These are phyloP conservation scores for Psilopsiagon aymara DNA, from an alignment of 2,113 vertebrate genomes.

Conservation along the genomic window DNA sequence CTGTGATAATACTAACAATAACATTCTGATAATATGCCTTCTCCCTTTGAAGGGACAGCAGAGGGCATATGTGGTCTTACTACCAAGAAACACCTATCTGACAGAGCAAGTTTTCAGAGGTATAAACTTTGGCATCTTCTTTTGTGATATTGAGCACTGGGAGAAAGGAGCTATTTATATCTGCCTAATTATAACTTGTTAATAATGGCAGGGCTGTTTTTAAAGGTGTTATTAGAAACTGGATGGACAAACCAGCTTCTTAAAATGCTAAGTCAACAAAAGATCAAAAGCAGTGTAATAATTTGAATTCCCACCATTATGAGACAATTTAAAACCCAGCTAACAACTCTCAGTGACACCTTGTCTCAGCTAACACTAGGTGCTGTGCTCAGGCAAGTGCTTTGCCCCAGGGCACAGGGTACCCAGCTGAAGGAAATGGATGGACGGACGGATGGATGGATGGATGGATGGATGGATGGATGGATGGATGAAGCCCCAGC, in stretches of 20 bases:
- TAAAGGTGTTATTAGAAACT: neutral
- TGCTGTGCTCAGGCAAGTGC: neutral
- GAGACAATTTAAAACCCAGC: neutral
- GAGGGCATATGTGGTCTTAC: slow-evolving; percentile 60
- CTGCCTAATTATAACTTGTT: neutral
- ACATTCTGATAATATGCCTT: neutral
- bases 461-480: too few relatives aligned
- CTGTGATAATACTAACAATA: neutral
- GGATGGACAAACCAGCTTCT: neutral
- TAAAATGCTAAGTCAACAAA: neutral
- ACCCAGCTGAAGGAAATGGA: neutral
- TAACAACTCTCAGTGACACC: neutral
- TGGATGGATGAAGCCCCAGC: too few relatives aligned
- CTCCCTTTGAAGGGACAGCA: slow-evolving; percentile 44
- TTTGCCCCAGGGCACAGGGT: neutral
- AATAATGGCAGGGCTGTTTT: neutral
- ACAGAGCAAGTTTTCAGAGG: neutral
- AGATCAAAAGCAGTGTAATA: neutral
- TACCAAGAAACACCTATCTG: neutral
- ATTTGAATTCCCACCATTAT: neutral
- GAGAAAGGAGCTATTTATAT: neutral
- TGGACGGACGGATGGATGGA: too few relatives aligned
- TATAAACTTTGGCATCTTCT: neutral
- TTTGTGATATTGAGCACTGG: neutral
- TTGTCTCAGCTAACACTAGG: neutral